phyloP scores from a whole-genome alignment of 2,797 vertebrate genomes.

The Spondyliosoma cantharus region DNA sequence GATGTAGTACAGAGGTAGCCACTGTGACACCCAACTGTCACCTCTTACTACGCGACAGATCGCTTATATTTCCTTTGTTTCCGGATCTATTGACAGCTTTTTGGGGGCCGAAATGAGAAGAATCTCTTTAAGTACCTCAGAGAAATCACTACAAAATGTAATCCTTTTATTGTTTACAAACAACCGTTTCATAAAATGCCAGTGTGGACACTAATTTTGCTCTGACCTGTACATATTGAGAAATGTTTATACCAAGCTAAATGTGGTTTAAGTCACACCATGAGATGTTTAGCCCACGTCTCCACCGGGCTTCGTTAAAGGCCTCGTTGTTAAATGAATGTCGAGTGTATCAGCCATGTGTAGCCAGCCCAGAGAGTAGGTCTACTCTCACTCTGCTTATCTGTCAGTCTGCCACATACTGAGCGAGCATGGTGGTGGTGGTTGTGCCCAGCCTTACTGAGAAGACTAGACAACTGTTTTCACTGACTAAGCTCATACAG shows the following conservation, averaged over 20 bases:
- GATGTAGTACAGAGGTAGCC: slow-evolving; percentile 99
- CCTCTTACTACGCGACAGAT: slow-evolving; percentile 48
- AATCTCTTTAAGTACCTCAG: slow-evolving; percentile 91
- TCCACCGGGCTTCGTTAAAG: slow-evolving; percentile 49
- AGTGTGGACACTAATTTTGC: slow-evolving; percentile 80
- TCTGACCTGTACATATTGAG: slow-evolving; percentile 81
- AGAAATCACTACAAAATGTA: slow-evolving; percentile 84
- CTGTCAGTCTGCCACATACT: slow-evolving; percentile 53
- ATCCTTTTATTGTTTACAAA: slow-evolving; percentile 92
- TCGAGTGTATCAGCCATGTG: slow-evolving; percentile 65
- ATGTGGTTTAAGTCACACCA: slow-evolving; percentile 64
- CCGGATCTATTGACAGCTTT: slow-evolving; percentile 65
- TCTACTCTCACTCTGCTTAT: slow-evolving; percentile 55
- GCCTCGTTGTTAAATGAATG: slow-evolving; percentile 72
- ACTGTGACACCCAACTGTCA: slow-evolving; percentile 67
- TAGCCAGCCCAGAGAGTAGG: slow-evolving; percentile 41
- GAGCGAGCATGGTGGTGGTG: slow-evolving; percentile 26
- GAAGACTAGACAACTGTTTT: slow-evolving; percentile 40
- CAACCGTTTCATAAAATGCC: slow-evolving; percentile 84
- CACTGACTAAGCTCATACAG: slow-evolving; percentile 32
- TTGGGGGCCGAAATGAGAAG: slow-evolving; percentile 68
- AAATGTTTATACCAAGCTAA: slow-evolving; percentile 74
- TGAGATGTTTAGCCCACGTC: slow-evolving; percentile 50
- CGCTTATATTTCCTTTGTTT: slow-evolving; percentile 62
- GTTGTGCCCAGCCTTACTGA: slow-evolving; percentile 51